Evolutionary conservation across 2,113 vertebrate genomes (phyloP).

Genomic region (Baryphthengus martii): DNA sequence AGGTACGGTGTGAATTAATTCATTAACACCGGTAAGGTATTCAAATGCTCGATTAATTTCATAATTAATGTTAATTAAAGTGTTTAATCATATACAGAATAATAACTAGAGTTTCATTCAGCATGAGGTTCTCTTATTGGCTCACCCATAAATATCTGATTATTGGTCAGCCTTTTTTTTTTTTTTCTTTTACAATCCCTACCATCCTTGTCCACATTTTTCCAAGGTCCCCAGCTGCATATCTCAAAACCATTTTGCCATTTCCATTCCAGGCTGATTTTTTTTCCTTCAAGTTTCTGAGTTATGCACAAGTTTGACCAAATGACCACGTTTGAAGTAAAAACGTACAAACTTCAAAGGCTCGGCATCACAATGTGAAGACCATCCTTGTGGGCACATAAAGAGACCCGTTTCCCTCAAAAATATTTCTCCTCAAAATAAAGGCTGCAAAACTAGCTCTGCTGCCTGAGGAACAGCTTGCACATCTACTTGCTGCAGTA

Average conservation of each 20-base stretch:
- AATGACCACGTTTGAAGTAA: not conserved
- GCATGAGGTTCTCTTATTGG: not conserved
- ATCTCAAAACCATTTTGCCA: not conserved
- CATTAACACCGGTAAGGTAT: not conserved
- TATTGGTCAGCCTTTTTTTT: not conserved
- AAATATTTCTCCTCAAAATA: not conserved
- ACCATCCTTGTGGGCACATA: not conserved
- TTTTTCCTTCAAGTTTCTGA: not conserved
- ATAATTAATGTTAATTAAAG: not conserved
- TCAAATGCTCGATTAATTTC: not conserved
- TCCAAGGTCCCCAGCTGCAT: not conserved
- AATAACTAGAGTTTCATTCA: not conserved
- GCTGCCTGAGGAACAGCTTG: not conserved
- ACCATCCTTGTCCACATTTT: not conserved
- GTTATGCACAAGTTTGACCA: not conserved
- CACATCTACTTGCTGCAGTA: not conserved
- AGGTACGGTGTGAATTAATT: not conserved
- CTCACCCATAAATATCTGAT: not conserved
- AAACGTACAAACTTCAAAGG: not conserved
- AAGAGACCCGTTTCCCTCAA: not conserved
- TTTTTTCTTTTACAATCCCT: too few species aligned
- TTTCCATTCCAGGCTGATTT: not conserved
- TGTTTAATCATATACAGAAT: not conserved
- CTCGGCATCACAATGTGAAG: fast-evolving
- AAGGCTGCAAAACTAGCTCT: not conserved